Conservation (phyloP, 2,797 vertebrate species). For the Aulostomus chinensis region DNA sequence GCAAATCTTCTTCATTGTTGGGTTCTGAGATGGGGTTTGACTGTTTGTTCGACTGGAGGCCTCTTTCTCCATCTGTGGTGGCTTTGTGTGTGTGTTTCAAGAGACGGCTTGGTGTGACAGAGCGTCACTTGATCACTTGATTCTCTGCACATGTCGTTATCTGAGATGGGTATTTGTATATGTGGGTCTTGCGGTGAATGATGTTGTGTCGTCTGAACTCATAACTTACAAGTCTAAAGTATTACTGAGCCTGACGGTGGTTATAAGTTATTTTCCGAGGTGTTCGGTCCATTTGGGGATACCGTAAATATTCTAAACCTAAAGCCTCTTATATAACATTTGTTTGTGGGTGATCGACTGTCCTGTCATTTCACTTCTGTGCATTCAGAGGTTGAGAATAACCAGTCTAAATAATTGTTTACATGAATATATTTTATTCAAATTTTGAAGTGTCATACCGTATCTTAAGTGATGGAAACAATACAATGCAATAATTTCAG, state of each 20-base stretch:
- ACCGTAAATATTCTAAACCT: background rate
- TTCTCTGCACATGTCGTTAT: slow-evolving; percentile 29
- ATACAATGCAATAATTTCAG: too few relatives aligned
- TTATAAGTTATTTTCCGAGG: slow-evolving; percentile 10
- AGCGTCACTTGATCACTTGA: slow-evolving; percentile 36
- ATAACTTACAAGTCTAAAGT: slow-evolving; percentile 34
- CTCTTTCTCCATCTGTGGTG: slow-evolving; percentile 32
- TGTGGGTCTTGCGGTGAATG: slow-evolving; percentile 26
- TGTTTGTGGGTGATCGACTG: background rate
- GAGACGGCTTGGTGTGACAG: slow-evolving; percentile 8
- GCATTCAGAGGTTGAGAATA: background rate
- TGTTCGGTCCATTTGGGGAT: background rate
- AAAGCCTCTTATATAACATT: background rate
- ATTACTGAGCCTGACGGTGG: slow-evolving; percentile 17
- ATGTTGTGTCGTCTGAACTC: slow-evolving; percentile 27
- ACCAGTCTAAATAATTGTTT: too few relatives aligned
- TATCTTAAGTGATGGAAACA: too few relatives aligned
- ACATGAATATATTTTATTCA: too few relatives aligned
- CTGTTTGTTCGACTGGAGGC: slow-evolving; percentile 11
- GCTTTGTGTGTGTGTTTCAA: slow-evolving; percentile 24
- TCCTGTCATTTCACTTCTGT: too few relatives aligned
- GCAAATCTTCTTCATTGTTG: slow-evolving; percentile 37
- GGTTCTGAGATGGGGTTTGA: slow-evolving; percentile 21
- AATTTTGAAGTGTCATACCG: too few relatives aligned
- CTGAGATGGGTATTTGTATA: slow-evolving; percentile 17